These are phyloP conservation scores for Machimus atricapillus DNA, from an alignment of 2,888 invertebrate genomes.

Conservation along the genomic window DNA sequence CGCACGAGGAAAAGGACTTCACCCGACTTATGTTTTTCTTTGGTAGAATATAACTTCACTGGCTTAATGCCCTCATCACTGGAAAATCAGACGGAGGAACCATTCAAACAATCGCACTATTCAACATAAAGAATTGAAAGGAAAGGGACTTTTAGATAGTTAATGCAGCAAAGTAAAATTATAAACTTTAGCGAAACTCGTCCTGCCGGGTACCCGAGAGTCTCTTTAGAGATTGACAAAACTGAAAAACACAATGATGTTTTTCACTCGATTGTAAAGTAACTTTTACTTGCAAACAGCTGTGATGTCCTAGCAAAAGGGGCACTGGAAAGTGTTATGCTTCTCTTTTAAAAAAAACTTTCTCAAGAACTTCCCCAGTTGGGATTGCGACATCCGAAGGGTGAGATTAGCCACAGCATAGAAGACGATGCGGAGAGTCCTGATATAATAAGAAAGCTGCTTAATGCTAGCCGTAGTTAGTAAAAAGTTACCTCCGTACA, in stretches of 20 bases:
- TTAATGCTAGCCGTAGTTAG: not conserved
- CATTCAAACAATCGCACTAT: not conserved
- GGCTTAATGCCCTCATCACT: not conserved
- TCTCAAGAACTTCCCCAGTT: constrained; percentile 18
- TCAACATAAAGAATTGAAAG: not conserved
- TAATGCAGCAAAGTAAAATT: not conserved
- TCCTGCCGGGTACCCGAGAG: not conserved
- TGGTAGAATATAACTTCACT: not conserved
- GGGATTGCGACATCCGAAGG: not conserved
- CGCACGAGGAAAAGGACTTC: not conserved
- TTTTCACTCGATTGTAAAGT: not conserved
- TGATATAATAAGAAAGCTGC: not conserved
- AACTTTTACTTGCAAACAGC: not conserved
- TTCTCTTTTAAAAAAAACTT: constrained; percentile 21
- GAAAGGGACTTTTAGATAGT: not conserved
- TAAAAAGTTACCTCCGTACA: not conserved
- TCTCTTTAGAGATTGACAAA: not conserved
- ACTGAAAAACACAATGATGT: not conserved
- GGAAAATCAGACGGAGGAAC: not conserved
- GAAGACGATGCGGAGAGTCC: not conserved
- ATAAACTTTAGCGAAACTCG: not conserved
- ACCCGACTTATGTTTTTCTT: constrained; percentile 7
- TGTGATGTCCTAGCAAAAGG: not conserved
- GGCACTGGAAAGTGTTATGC: not conserved
- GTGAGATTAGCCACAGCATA: not conserved